Percentiles rank a stretch among this genome's conserved stretches.
Evolutionary conservation across 1,140 invertebrate genomes (phyloP).

Genomic region (Hyles vespertilio): DNA sequence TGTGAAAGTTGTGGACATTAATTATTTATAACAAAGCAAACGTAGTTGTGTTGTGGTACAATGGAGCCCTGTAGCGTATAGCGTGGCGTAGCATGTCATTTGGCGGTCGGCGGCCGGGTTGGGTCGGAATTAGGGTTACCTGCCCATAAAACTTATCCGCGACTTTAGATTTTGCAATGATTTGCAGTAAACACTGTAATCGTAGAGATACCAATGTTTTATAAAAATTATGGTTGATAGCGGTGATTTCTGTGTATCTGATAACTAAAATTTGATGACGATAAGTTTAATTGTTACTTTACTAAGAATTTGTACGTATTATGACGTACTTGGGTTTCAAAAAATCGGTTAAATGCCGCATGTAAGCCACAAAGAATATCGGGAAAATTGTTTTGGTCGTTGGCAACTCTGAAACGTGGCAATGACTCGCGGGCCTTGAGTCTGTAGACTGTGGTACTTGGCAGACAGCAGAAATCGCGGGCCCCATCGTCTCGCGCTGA

Average conservation of each 20-base stretch:
- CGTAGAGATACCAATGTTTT: no score
- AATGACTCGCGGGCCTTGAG: conserved; percentile 62
- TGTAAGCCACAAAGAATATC: not conserved
- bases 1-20: no score
- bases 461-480: conserved; percentile 31
- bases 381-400: not conserved
- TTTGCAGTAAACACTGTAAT: no score
- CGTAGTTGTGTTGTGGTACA: not conserved
- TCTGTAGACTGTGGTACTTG: conserved; percentile 2
- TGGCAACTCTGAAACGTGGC: conserved; percentile 27
- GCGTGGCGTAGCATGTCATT: conserved; percentile 30
- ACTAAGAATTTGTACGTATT: no score
- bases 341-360: no score
- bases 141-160: conserved; percentile 23
- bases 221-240: no score
- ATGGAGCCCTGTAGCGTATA: conserved; percentile 8
- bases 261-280: no score
- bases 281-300: no score
- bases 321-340: no score
- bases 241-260: no score
- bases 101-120: conserved; percentile 31
- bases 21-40: no score
- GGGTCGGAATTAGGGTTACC: conserved; percentile 1
- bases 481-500: conserved; percentile 22
- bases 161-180: not conserved